Conservation (phyloP, 2,888 invertebrate genomes). For the Erannis defoliaria region DNA sequence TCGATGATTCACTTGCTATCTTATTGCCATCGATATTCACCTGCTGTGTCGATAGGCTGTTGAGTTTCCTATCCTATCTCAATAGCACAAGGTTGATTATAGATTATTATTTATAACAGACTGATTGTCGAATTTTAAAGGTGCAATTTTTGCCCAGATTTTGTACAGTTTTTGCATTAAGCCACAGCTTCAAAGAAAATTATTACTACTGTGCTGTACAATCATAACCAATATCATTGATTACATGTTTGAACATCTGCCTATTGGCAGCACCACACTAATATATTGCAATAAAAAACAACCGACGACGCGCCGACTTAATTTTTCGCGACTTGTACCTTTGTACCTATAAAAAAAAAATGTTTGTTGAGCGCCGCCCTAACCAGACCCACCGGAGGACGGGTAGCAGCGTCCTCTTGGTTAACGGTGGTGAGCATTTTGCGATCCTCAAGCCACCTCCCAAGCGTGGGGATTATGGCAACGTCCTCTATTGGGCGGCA, state of each 20-base stretch:
- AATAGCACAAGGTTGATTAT: background rate
- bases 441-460: too few relatives aligned
- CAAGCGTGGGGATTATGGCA: too few relatives aligned
- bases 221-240: background rate
- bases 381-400: too few relatives aligned
- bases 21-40: conserved; percentile 29
- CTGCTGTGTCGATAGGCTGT: conserved; percentile 34
- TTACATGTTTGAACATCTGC: background rate
- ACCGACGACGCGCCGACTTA: too few relatives aligned
- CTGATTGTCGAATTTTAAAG: conserved; percentile 36
- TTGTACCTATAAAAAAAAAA: too few relatives aligned
- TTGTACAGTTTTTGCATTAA: conserved; percentile 26
- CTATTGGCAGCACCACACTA: background rate
- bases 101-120: conserved; percentile 3
- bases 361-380: too few relatives aligned
- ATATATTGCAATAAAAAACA: background rate
- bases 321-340: too few relatives aligned
- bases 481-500: too few relatives aligned
- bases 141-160: conserved; percentile 39
- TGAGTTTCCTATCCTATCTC: conserved; percentile 17
- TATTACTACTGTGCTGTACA: background rate
- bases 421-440: too few relatives aligned
- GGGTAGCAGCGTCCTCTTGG: too few relatives aligned
- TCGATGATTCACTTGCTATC: conserved; percentile 27
- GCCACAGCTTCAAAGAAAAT: background rate